phyloP scores from a whole-genome alignment of 1,140 invertebrate species.

The Euschistus heros region DNA sequence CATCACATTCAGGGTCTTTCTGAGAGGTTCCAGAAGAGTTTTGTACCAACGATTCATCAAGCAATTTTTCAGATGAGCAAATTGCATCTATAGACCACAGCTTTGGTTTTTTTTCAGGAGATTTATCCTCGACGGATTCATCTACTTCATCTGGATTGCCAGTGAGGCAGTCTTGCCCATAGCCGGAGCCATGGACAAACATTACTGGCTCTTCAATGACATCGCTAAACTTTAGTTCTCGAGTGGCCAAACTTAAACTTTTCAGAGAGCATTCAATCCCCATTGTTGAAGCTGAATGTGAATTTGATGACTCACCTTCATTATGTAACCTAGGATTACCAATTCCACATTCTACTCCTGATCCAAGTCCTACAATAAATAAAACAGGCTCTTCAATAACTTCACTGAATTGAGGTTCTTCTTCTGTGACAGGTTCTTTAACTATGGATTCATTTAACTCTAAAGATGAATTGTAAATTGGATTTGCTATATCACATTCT shows the following conservation, averaged over 20 bases:
- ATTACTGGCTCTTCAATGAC: conserved; percentile 57
- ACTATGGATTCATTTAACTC: background rate
- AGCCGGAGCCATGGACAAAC: conserved; percentile 55
- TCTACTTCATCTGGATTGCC: conserved; percentile 42
- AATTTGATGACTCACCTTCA: background rate
- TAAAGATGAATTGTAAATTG: conserved; percentile 25
- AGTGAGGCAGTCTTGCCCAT: conserved; percentile 53
- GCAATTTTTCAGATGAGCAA: conserved; percentile 25
- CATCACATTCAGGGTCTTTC: no score
- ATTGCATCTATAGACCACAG: conserved; percentile 33
- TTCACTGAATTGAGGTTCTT: conserved; percentile 45
- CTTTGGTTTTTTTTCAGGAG: conserved; percentile 29
- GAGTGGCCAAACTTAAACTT: background rate
- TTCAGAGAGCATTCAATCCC: background rate
- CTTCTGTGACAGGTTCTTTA: background rate
- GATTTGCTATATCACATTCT: conserved; percentile 57
- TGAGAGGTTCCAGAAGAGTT: no score
- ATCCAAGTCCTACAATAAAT: conserved; percentile 58
- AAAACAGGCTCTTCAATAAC: conserved; percentile 60
- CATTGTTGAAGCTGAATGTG: background rate
- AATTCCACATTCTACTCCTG: conserved; percentile 55
- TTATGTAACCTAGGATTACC: conserved; percentile 42
- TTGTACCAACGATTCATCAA: background rate
- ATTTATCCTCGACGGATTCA: background rate
- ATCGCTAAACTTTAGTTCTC: conserved; percentile 41